Evolutionary conservation across 2,888 invertebrate species (phyloP).

Genomic region (Cephonodes hylas): DNA sequence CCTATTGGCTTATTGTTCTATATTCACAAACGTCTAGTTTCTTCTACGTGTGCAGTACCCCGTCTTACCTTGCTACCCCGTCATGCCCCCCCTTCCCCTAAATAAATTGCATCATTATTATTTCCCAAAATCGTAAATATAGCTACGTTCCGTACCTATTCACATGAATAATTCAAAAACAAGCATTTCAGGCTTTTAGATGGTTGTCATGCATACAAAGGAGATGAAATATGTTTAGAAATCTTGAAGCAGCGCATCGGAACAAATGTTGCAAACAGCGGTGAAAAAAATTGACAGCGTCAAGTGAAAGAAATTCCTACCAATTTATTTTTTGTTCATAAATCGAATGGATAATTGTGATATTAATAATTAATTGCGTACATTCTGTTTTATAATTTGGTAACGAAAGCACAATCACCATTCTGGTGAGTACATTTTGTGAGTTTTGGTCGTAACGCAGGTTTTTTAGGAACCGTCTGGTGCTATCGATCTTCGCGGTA

Average conservation of each 20-base stretch:
- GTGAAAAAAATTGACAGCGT: slow-evolving; percentile 54
- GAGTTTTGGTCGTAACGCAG: slow-evolving; percentile 20
- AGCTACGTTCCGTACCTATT: not conserved
- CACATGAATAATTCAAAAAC: not conserved
- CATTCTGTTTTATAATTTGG: slow-evolving; percentile 52
- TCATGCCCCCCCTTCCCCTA: no score
- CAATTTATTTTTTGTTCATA: slow-evolving; percentile 35
- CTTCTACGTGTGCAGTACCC: no score
- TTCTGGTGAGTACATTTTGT: slow-evolving; percentile 65
- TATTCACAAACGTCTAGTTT: no score
- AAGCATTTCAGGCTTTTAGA: not conserved
- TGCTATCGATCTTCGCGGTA: slow-evolving; percentile 59
- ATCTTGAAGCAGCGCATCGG: slow-evolving; percentile 6
- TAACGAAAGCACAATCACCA: slow-evolving; percentile 64
- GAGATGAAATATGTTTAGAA: not conserved
- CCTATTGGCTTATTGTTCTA: no score
- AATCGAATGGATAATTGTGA: slow-evolving; percentile 55
- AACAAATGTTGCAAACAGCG: not conserved
- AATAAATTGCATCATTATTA: no score
- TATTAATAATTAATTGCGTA: slow-evolving; percentile 37
- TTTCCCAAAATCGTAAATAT: no score
- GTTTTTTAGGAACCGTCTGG: slow-evolving; percentile 39
- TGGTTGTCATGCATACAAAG: not conserved
- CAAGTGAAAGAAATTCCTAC: slow-evolving; percentile 51
- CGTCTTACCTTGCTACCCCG: no score